Evolutionary conservation across 53 echinoderm and acorn worm genomes (phyloP).

Genomic region (Actinopyga echinites): DNA sequence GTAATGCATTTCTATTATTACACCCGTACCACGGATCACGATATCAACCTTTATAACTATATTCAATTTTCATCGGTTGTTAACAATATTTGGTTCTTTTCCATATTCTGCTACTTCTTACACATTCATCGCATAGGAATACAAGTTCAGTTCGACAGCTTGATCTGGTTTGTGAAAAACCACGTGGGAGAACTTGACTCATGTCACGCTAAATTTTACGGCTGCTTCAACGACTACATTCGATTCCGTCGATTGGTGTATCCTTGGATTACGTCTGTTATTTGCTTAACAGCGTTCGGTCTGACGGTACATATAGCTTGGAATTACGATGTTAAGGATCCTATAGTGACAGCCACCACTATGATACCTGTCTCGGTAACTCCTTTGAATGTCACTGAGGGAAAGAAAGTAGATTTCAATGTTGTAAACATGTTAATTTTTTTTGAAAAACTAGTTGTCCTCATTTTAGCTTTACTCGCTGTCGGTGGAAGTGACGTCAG

Average conservation of each 20-base stretch:
- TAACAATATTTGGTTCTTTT: neutral
- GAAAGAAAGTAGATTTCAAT: neutral
- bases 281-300: constrained; percentile 2
- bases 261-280: constrained; percentile 9
- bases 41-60: neutral
- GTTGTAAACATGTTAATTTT: neutral
- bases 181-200: neutral
- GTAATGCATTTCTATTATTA: neutral
- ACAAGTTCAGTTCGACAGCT: neutral
- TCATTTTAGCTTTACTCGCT: neutral
- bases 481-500: constrained; percentile 7
- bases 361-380: neutral
- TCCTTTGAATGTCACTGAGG: neutral
- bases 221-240: neutral
- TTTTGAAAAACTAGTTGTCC: neutral
- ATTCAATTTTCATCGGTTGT: neutral
- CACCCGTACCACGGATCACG: neutral
- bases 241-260: neutral
- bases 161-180: neutral
- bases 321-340: neutral
- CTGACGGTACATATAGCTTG: too few relatives aligned
- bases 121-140: neutral
- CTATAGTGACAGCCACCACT: neutral
- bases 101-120: constrained; percentile 6
- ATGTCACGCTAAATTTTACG: neutral